These are phyloP conservation scores for Neocloeon triangulifer DNA, from an alignment of 1,140 invertebrate species.

Conservation along the genomic window DNA sequence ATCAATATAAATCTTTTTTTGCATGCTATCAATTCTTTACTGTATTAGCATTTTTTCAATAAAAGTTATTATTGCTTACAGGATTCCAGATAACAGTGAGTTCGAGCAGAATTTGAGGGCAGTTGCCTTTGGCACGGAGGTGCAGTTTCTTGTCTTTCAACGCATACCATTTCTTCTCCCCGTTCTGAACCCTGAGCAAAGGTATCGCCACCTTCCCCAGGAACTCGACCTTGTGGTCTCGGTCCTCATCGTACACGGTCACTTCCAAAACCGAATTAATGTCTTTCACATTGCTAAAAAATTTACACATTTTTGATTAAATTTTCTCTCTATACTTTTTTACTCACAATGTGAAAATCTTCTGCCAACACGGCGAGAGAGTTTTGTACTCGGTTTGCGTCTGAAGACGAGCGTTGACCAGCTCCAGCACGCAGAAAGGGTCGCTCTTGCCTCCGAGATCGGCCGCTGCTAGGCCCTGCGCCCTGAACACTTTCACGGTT, in stretches of 20 bases:
- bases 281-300: conserved; percentile 78
- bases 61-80: too few species aligned
- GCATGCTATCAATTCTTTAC: too few species aligned
- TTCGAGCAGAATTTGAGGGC: conserved; percentile 77
- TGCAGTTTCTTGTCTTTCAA: conserved; percentile 91
- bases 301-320: neutral
- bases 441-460: conserved; percentile 87
- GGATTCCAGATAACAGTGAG: conserved; percentile 84
- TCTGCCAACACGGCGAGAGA: conserved; percentile 88
- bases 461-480: conserved; percentile 69
- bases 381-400: conserved; percentile 99
- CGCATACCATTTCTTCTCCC: conserved; percentile 86
- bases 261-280: conserved; percentile 89
- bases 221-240: conserved; percentile 95
- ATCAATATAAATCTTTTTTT: too few species aligned
- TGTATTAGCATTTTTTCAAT: too few species aligned
- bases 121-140: conserved; percentile 68
- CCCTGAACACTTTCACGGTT: conserved; percentile 71
- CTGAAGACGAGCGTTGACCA: conserved; percentile 83
- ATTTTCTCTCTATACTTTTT: neutral
- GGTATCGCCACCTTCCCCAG: conserved; percentile 85
- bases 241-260: conserved; percentile 96
- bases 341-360: conserved; percentile 93
- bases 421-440: conserved; percentile 91
- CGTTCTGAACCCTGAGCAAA: conserved; percentile 63